Evolutionary conservation across 2,888 invertebrate genomes (phyloP), one percentile per base, ranked within the genome.

Genomic region (Erebia aethiops): DNA sequence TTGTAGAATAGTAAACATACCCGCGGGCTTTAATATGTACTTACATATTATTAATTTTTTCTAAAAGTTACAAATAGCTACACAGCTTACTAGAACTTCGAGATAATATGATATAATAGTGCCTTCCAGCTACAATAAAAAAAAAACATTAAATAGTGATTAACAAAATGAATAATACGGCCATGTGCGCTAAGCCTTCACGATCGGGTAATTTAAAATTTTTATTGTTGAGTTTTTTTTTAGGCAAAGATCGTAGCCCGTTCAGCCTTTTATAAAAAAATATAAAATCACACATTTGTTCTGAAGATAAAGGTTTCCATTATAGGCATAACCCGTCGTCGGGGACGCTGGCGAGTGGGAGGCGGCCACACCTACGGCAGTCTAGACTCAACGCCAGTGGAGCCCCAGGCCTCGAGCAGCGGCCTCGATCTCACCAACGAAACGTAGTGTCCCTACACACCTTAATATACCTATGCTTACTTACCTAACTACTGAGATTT

Each of bases 281-380:
- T 13, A 5, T 14, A 57, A 52, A 51, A 58, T 46, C 21, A 35
- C 26, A 54, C 26, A 49, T 41, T 52, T 13, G 21, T 41, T 10
- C 52, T 54, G 10, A 41, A 16, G 18, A 11, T 43, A 67, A 60
- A 52, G 26, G 67, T 71, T 67, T 41, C 41, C 58, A 71, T 76
- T 76, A 60, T 86, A 93, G 94, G 94, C 93, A 91, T 94, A 94
- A 93, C 94, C 86, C 85, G 92, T 82, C 86, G 88, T 75, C 76
- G 92, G 89, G 89, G 90, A 85, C 90, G 90, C 81, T 86, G 87
- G 89, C 87, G 89, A 82, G 85, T 89, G 82, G 85, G 87, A 84
- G 87, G 91, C 87, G 92, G 93, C 87, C 89, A 90, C 90, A 88
- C 95, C 95, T 95, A 95, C 95, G 94, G 94, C 94, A 95, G 95